Evolutionary conservation across 2,888 invertebrate species (phyloP), one percentile per base, ranked within the genome.

Genomic region (Dicycla oo): DNA sequence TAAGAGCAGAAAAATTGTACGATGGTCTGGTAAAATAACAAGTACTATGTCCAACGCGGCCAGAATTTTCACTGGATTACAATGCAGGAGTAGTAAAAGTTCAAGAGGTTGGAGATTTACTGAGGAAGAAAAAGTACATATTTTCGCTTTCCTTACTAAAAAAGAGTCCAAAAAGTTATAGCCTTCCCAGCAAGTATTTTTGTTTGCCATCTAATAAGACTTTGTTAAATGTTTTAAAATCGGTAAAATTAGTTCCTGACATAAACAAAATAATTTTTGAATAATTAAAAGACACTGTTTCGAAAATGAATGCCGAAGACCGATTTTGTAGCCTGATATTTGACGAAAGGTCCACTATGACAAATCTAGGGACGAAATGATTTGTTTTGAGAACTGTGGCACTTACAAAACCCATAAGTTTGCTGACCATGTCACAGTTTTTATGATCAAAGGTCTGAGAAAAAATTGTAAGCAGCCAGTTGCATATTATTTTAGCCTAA

Each of bases 141-240:
- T n/a, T 56, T 34, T 56, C 56, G 34, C 56, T 20, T 56, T 56
- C 56, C 56, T 34, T 30, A 56, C 34, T 38, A 20, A 57, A 34
- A 56, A 30, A 34, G 56, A 56, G 56, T 56, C 56, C 30, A 34
- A 56, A 56, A 56, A 13, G 51, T 13, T 51, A 51, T 51, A 51
- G 60, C 54, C 53, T 64, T 64, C 57, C 38, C 13, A 57, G 57
- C 38, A 57, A 57, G n/a, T 57, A 57, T 57, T 57, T 57, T 57
- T 57, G 34, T 38, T 38, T 57, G 57, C 57, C 57, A 57, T 57
- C 57, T 38, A 38, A 57, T n/a, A 38, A 38, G 57, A 57, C 34
- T 15, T n/a, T 38, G 7, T 57, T 38, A 38, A 57, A 56, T 34
- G 56, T 56, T 56, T 56, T 30, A 56, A 56, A 56, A 56, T 34